phyloP scores from a whole-genome alignment of 2,113 vertebrate genomes.

The Procapra przewalskii region DNA sequence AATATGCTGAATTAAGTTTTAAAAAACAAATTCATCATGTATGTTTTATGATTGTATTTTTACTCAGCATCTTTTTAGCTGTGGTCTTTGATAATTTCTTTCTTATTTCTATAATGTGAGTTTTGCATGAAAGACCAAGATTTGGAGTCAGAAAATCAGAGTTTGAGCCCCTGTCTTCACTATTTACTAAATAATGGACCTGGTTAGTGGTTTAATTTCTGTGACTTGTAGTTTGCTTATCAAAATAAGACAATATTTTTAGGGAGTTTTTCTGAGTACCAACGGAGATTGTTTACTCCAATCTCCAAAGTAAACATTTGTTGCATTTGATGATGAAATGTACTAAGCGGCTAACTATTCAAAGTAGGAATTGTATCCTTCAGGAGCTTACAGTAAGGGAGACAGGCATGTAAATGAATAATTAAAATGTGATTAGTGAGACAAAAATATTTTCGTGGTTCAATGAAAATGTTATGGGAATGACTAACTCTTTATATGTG shows the following conservation, averaged over 20 bases:
- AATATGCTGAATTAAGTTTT: background rate
- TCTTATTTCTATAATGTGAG: background rate
- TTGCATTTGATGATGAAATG: conserved; percentile 10
- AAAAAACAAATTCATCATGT: background rate
- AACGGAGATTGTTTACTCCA: background rate
- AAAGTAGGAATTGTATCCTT: background rate
- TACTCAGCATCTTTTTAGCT: background rate
- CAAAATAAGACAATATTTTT: conserved; percentile 6
- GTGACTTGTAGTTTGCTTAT: background rate
- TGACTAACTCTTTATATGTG: background rate
- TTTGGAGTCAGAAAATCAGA: background rate
- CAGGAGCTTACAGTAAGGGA: background rate
- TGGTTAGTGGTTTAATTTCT: background rate
- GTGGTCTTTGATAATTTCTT: background rate
- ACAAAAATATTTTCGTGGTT: background rate
- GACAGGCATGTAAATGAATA: background rate
- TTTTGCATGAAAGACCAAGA: background rate
- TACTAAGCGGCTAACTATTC: background rate
- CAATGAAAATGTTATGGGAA: background rate
- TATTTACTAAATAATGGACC: background rate
- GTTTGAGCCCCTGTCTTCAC: background rate
- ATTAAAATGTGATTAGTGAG: conserved; percentile 20
- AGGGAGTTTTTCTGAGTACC: background rate
- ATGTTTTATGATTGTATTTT: background rate
- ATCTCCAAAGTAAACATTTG: background rate